A percentile compares a stretch with the other conserved stretches of the same genome.
Evolutionary conservation across 2,888 invertebrate genomes (phyloP).

Genomic region (Sarcophaga carnaria): DNA sequence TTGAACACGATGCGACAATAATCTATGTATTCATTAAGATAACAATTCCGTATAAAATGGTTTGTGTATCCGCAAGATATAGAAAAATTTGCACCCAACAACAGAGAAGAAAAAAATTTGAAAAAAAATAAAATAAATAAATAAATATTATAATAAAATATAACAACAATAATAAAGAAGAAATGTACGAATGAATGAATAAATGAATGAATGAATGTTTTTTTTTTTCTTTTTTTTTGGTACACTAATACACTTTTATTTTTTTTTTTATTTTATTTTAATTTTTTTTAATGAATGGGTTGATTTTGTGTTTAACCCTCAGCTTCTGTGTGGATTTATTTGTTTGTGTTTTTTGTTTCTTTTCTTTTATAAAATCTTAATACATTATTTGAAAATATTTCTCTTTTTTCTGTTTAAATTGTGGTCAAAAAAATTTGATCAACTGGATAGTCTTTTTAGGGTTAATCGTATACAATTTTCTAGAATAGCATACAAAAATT

Average conservation of each 20-base stretch:
- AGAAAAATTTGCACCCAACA: constrained; percentile 10
- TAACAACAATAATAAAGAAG: constrained; percentile 1
- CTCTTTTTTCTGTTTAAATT: background rate
- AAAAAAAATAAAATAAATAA: constrained; percentile 15
- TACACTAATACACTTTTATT: too few species aligned
- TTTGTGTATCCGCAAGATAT: constrained; percentile 9
- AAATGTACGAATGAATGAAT: constrained; percentile 7
- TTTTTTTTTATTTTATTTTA: background rate
- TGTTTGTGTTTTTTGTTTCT: too few species aligned
- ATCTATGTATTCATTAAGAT: constrained; percentile 42
- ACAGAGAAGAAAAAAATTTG: background rate
- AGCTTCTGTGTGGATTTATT: too few species aligned
- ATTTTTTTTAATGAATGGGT: background rate
- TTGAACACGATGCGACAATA: constrained; percentile 1
- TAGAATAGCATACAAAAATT: too few species aligned
- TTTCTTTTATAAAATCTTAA: background rate
- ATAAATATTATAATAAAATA: constrained; percentile 25
- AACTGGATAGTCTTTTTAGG: background rate
- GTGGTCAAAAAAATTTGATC: background rate
- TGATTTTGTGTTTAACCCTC: constrained; percentile 9
- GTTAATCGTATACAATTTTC: background rate
- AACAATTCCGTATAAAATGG: constrained; percentile 18
- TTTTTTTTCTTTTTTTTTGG: background rate
- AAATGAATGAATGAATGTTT: background rate
- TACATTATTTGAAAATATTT: background rate